Base-by-base conservation (phyloP, 2,888 invertebrate genomes). In the Abrostola triplasia region DNA sequence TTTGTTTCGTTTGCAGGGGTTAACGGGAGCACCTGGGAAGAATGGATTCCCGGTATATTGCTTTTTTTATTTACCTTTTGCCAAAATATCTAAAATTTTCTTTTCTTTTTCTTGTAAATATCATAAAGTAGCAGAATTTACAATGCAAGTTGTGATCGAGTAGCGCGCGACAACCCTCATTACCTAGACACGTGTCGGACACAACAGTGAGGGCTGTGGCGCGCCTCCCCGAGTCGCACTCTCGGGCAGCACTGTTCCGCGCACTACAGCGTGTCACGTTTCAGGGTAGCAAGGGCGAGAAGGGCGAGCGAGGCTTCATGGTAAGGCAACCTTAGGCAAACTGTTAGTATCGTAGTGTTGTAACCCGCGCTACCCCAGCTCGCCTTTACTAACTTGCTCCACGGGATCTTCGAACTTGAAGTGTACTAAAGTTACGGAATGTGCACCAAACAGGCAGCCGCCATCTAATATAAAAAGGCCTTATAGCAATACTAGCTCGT, bases 31-130 rank as follows among this genome's bases (percentile, higher is more conserved):
- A 87, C 96, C 97, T 83, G 98, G 98, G 91, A 97, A 97, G 95
- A 97, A 97, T 92, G 98, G 98, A 95, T 98, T 98, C 96, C 98
- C 98, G 97, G 98, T 98, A 93, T 77, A 81, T 95, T 40, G 93
- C 93, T 93, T 92, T 81, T 73, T 88, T 73, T 64, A 76, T 67
- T 71, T 61, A 52, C 60, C 56, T 67, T 73, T 13, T 51, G 62
- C 7, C 36, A 24, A 64, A 44, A 89, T 48, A 64, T 59, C 86
- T 90, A 90, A 90, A 71, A 10, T 65, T 79, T 69, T 54, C 41
- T 59, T 72, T 63, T 67, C 53, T 48, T 55, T 59, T 44, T 38
- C 56, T 64, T 75, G 77, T 77, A 78, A 56, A 78, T 78, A 76
- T 47, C 44, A 12, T 47, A n/a, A 35, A 49, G 35, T 42, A 8